These are phyloP conservation scores for Actinernus sp. DNA, from an alignment of 92 coral and sea anemone genomes.

Conservation along the genomic window DNA sequence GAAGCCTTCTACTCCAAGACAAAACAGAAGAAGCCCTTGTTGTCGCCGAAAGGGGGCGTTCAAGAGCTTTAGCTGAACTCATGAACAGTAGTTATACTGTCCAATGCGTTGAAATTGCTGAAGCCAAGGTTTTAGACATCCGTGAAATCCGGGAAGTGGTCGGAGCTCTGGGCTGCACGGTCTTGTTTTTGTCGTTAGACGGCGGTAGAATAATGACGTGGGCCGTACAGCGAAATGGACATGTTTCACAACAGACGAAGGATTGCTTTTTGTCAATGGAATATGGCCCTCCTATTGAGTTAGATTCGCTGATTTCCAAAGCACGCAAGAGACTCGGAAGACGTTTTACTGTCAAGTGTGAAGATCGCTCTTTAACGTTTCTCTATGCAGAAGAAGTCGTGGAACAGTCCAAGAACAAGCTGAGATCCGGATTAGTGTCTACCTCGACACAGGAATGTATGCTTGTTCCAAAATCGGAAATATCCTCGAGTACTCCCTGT, in stretches of 20 bases:
- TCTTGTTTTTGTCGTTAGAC: constrained; percentile 4
- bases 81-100: background rate
- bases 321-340: no score
- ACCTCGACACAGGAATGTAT: no score
- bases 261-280: no score
- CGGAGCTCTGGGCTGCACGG: background rate
- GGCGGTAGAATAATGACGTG: background rate
- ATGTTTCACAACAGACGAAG: background rate
- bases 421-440: no score
- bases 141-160: constrained; percentile 2
- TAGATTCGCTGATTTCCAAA: no score
- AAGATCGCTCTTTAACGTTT: no score
- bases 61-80: background rate
- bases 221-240: background rate
- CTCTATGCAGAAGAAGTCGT: no score
- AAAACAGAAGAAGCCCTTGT: constrained; percentile 2
- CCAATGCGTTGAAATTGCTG: background rate
- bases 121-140: constrained; percentile 1
- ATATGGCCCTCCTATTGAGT: no score
- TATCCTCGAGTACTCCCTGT: no score
- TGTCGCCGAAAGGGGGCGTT: constrained; percentile 1
- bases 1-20: background rate
- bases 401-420: no score
- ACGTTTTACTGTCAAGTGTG: no score
- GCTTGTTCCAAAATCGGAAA: no score